Conservation (phyloP, 2,797 vertebrate species). For the Otolemur crassicaudatus region DNA sequence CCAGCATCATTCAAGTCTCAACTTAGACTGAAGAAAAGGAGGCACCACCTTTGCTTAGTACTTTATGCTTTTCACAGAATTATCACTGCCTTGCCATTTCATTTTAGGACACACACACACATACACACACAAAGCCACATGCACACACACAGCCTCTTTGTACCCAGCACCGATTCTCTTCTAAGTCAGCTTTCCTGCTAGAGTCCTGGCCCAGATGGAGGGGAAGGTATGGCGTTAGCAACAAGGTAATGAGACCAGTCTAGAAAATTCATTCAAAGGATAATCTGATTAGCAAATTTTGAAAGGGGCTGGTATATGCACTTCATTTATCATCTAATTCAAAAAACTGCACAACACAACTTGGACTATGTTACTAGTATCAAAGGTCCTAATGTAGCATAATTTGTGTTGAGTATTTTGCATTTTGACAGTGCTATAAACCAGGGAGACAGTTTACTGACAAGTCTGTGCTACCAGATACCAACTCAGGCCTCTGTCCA, state of each 20-base stretch:
- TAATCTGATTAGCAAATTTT: slow-evolving; percentile 61
- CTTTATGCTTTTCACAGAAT: background rate
- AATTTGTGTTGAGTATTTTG: slow-evolving; percentile 64
- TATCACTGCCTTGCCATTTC: background rate
- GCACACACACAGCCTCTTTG: background rate
- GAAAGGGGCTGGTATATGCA: slow-evolving; percentile 33
- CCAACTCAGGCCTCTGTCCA: slow-evolving; percentile 79
- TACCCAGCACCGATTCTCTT: background rate
- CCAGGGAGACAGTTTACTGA: slow-evolving; percentile 80
- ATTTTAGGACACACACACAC: background rate
- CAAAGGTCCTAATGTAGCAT: slow-evolving; percentile 54
- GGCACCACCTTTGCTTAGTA: background rate
- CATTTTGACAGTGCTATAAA: slow-evolving; percentile 77
- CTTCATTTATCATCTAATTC: slow-evolving; percentile 50
- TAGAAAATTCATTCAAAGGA: slow-evolving; percentile 56
- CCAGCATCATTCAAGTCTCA: background rate
- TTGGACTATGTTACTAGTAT: slow-evolving; percentile 15
- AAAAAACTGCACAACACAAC: slow-evolving; percentile 39
- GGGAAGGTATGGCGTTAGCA: background rate
- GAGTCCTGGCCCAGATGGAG: background rate
- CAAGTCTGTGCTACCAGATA: slow-evolving; percentile 77
- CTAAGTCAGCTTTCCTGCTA: background rate
- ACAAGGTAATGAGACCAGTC: background rate
- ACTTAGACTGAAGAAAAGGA: slow-evolving; percentile 34
- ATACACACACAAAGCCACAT: background rate